These are phyloP conservation scores for Epizoanthus rinbou DNA, from an alignment of 92 coral and sea anemone species.

Conservation along the genomic window DNA sequence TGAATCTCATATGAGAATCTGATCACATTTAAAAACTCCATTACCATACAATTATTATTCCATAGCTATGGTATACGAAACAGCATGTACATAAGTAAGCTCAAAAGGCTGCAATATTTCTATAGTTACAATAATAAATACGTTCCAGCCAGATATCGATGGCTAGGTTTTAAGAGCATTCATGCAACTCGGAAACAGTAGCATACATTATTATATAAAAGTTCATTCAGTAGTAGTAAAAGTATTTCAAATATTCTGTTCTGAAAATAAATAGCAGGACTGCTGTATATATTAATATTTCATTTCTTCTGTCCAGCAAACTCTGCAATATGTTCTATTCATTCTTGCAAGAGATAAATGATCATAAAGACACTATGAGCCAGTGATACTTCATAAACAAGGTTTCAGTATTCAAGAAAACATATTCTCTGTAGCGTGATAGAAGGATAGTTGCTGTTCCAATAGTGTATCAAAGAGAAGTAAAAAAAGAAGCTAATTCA, in stretches of 20 bases:
- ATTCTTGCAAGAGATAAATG: slow-evolving; percentile 38
- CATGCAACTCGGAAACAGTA: background rate
- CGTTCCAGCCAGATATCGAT: background rate
- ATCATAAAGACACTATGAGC: background rate
- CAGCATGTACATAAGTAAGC: slow-evolving; percentile 6
- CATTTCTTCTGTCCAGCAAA: slow-evolving; percentile 37
- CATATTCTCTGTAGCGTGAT: slow-evolving; percentile 1
- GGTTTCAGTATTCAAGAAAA: background rate
- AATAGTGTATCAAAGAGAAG: slow-evolving; percentile 10
- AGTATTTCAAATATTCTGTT: slow-evolving; percentile 53
- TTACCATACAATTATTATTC: background rate
- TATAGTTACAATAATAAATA: slow-evolving; percentile 22
- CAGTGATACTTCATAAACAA: background rate
- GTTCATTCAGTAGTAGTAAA: slow-evolving; percentile 40
- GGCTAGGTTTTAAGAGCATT: background rate
- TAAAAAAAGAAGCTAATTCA: background rate
- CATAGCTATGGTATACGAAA: slow-evolving; percentile 6
- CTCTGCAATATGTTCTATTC: slow-evolving; percentile 48
- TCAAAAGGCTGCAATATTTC: background rate
- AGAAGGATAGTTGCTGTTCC: slow-evolving; percentile 22
- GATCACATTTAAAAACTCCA: background rate
- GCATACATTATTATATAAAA: slow-evolving; percentile 18
- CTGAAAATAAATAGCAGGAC: slow-evolving; percentile 77
- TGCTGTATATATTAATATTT: slow-evolving; percentile 71
- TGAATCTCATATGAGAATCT: background rate